A percentile compares a stretch with the other conserved stretches of the same genome.
phyloP scores from a whole-genome alignment of 2,113 vertebrate genomes.

The Sinocyclocheilus rhinocerous region DNA sequence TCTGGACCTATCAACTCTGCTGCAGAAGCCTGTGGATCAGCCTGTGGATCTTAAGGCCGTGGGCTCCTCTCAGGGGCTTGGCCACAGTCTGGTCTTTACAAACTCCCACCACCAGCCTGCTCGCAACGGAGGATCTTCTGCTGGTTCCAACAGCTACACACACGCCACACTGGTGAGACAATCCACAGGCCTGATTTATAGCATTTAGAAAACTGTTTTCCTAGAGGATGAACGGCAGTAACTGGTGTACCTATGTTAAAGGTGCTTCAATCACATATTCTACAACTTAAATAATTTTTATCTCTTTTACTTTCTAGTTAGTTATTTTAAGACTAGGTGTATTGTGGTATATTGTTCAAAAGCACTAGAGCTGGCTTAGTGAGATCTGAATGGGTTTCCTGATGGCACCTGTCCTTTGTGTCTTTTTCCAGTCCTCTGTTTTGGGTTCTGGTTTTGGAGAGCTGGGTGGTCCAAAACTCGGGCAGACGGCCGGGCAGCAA shows the following conservation, averaged over 20 bases:
- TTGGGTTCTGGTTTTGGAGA: conserved; percentile 93
- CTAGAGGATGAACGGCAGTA: no score
- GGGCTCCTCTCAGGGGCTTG: conserved; percentile 79
- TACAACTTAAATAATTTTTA: neutral
- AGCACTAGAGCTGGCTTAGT: neutral
- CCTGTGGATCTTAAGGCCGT: conserved; percentile 75
- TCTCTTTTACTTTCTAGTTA: neutral
- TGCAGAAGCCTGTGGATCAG: conserved; percentile 85
- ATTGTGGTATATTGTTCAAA: neutral
- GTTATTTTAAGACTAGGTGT: no score
- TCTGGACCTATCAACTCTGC: conserved; percentile 86
- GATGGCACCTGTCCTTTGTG: neutral
- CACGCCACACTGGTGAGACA: conserved; percentile 80
- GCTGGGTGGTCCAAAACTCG: conserved; percentile 79
- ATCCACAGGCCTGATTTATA: neutral
- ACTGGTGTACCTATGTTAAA: neutral
- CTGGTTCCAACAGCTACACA: conserved; percentile 81
- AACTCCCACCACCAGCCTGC: conserved; percentile 87
- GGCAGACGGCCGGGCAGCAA: conserved; percentile 83
- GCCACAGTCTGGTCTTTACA: conserved; percentile 92
- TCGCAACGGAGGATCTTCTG: conserved; percentile 67
- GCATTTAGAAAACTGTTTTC: neutral
- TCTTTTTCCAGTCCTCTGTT: conserved; percentile 83
- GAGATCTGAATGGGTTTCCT: no score
- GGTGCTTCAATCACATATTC: no score